These are phyloP conservation scores for Rhimphoctona megacephalus DNA, from an alignment of 2,888 invertebrate genomes.

Conservation along the genomic window DNA sequence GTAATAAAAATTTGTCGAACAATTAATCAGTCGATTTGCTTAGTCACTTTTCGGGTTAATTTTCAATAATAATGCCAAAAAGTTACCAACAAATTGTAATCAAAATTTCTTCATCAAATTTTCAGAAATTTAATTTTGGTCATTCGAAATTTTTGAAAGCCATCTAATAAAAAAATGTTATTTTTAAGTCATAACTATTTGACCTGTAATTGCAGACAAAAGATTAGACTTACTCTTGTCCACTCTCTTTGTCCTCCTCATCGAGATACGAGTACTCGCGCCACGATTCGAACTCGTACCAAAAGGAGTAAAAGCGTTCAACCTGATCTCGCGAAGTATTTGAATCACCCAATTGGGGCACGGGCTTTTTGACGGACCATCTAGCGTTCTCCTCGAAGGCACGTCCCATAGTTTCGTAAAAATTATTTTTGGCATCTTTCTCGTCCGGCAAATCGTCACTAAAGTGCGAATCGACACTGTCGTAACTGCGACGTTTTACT, in stretches of 20 bases:
- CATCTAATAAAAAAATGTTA: background rate
- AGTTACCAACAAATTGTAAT: background rate
- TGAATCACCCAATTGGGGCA: conserved; percentile 93
- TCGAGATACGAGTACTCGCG: conserved; percentile 99
- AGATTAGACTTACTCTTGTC: conserved; percentile 89
- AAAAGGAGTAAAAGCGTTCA: conserved; percentile 97
- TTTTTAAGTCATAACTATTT: background rate
- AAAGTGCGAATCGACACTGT: conserved; percentile 98
- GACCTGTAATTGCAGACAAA: background rate
- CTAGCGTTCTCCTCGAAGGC: conserved; percentile 92
- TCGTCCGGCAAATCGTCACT: conserved; percentile 94
- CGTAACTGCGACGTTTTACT: conserved; percentile 94
- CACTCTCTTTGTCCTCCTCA: conserved; percentile 99
- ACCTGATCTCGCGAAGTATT: conserved; percentile 93
- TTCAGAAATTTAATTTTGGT: background rate
- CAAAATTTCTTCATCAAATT: background rate
- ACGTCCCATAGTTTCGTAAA: conserved; percentile 88
- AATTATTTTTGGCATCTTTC: conserved; percentile 92
- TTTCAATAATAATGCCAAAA: background rate
- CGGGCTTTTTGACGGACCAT: conserved; percentile 96
- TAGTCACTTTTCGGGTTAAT: background rate
- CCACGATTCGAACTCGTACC: conserved; percentile 99
- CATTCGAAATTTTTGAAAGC: background rate
- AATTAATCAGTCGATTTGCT: too few relatives aligned
- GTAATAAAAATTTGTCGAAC: background rate